These are phyloP conservation scores for Cyprinodon diabolis DNA, from an alignment of 2,797 vertebrate genomes.

Conservation along the genomic window DNA sequence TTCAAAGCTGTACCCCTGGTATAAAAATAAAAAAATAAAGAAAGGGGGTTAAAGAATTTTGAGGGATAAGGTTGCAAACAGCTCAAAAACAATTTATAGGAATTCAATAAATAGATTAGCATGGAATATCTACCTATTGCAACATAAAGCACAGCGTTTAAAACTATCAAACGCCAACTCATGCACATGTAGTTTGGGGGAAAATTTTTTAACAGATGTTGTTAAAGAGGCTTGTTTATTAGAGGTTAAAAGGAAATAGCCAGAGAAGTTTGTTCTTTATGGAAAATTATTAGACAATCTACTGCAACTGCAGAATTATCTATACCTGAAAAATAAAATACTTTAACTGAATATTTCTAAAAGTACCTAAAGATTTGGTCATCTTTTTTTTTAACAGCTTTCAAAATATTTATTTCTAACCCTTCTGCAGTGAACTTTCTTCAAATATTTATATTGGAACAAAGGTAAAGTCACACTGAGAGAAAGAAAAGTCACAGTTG, in stretches of 20 bases:
- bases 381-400: neutral
- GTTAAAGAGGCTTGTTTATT: neutral
- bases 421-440: neutral
- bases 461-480: neutral
- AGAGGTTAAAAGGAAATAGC: neutral
- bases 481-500: neutral
- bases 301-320: too few relatives aligned
- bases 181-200: neutral
- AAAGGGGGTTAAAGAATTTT: neutral
- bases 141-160: neutral
- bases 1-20: constrained; percentile 87
- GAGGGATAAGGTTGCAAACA: neutral
- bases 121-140: neutral
- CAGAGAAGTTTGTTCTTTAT: neutral
- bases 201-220: neutral
- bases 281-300: neutral
- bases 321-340: neutral
- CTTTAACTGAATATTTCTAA: neutral
- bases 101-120: too few relatives aligned
- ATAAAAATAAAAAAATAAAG: constrained; percentile 22
- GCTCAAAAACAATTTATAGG: too few relatives aligned
- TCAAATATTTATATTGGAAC: neutral
- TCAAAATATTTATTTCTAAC: neutral
- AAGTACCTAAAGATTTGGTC: too few relatives aligned
- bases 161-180: neutral